Base-by-base conservation (phyloP, 2,113 vertebrate species). In the Tenrec ecaudatus region DNA sequence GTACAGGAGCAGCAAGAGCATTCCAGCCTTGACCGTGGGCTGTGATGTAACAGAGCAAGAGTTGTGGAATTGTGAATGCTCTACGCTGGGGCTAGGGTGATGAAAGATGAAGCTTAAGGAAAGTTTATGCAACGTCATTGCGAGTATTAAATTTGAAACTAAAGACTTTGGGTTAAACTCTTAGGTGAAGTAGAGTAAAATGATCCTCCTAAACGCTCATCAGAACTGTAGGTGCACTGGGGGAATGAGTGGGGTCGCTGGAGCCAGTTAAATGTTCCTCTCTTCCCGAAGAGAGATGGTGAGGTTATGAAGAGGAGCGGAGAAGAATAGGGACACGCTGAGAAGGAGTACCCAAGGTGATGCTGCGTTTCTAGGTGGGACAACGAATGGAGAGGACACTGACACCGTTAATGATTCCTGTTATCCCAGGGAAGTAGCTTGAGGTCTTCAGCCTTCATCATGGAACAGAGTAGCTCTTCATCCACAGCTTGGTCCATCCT, bases 1-100 rank as follows among this genome's bases (percentile, higher is more conserved):
- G 40, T 16, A 2, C 16, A 8, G 9, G 22, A 38, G 2, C 4
- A 9, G 3, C 9, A 40, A 57, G 47, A 43, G 5, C 7, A 2
- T 16, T 53, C 53, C 29, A 29, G 58, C 25, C 27, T n/a, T 0
- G 1, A 1, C 23, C 6, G 4, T 1, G 69, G 33, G 14, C 14
- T n/a, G 60, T 66, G 27, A 15, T 84, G 66, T 38, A 68, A 29
- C 22, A 20, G 58, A 31, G 23, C 66, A 9, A 1, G 2, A 2
- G 64, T 15, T 62, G 58, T 16, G 38, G 27, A 68, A 20, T 0
- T 1, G 2, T 0, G 17, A 75, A 25, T 47, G 10, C 47, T 57
- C 62, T 27, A 78, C 31, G 22, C 3, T 29, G 53, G 33, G 25
- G 53, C 11, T 23, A 40, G 20, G 12, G 22, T 33, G 9, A n/a